These are phyloP conservation scores for Drosophila cyrtoloma DNA, from an alignment of 2,888 invertebrate species.

Conservation along the genomic window DNA sequence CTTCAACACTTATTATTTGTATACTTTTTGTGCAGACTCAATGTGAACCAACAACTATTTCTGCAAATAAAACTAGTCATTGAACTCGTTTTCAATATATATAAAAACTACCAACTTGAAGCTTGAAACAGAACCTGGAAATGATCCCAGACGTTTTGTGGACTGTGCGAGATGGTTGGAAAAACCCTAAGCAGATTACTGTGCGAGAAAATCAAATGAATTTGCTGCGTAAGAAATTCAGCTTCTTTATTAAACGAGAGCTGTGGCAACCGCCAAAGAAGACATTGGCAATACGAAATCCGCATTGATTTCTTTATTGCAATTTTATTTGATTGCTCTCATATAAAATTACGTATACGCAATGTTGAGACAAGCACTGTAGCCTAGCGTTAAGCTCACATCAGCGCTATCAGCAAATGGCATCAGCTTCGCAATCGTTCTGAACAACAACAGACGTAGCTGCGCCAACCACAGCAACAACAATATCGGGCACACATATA, in stretches of 20 bases:
- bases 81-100: constrained; percentile 71
- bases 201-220: constrained; percentile 65
- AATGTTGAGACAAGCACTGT: constrained; percentile 65
- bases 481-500: constrained; percentile 61
- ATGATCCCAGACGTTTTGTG: constrained; percentile 9
- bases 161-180: constrained; percentile 17
- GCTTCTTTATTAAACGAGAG: constrained; percentile 52
- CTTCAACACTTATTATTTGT: constrained; percentile 32
- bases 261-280: background rate
- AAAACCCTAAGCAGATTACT: constrained; percentile 72
- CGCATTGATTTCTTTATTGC: constrained; percentile 81
- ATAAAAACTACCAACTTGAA: constrained; percentile 55
- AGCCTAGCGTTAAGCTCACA: constrained; percentile 66
- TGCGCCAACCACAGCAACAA: constrained; percentile 46
- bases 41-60: constrained; percentile 59
- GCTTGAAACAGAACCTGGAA: constrained; percentile 24
- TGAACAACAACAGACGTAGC: constrained; percentile 35
- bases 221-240: constrained; percentile 62
- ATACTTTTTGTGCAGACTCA: constrained; percentile 33
- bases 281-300: constrained; percentile 42
- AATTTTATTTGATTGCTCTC: constrained; percentile 78
- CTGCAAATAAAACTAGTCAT: constrained; percentile 74
- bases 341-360: constrained; percentile 79
- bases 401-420: constrained; percentile 66
- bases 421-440: constrained; percentile 50